Evolutionary conservation across 2,113 vertebrate genomes (phyloP).

Genomic region (Brevimyrus niger): DNA sequence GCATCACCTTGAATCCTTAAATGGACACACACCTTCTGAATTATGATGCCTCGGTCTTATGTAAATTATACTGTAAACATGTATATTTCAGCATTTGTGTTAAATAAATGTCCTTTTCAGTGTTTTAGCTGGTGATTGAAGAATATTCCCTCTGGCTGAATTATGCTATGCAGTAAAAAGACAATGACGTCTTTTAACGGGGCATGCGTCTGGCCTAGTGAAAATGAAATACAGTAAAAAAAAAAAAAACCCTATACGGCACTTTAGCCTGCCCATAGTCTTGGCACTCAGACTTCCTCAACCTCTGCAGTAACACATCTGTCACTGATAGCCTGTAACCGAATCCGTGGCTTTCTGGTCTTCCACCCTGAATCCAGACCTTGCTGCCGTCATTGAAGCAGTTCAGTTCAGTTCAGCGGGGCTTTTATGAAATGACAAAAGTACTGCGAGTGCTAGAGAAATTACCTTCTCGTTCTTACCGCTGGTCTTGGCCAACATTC

Average conservation of each 20-base stretch:
- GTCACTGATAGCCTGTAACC: neutral
- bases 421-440: neutral
- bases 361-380: neutral
- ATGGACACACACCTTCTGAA: neutral
- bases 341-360: neutral
- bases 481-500: neutral
- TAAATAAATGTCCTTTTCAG: neutral
- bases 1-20: neutral
- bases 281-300: neutral
- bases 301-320: neutral
- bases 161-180: neutral
- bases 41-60: neutral
- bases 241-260: neutral
- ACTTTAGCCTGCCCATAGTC: neutral
- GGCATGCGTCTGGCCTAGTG: neutral
- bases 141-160: neutral
- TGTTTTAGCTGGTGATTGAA: neutral
- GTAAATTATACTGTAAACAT: slow-evolving; percentile 9
- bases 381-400: neutral
- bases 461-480: neutral
- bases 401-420: neutral
- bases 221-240: neutral
- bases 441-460: neutral
- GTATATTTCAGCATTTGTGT: slow-evolving; percentile 3
- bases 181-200: neutral